phyloP scores from a whole-genome alignment of 1,140 invertebrate species.

The Habropoda laboriosa region DNA sequence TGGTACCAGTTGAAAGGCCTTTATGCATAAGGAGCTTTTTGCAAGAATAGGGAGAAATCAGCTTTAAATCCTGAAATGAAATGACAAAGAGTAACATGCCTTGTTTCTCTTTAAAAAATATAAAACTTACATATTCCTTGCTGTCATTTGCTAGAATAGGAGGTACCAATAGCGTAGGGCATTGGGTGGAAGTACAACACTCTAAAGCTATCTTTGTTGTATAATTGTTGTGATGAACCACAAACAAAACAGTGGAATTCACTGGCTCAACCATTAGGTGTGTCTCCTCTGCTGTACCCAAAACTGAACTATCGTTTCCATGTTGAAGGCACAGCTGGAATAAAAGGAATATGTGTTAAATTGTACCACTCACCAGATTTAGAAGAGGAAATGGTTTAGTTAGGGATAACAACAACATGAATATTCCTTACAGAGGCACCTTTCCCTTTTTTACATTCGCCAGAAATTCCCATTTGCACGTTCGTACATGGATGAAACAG shows the following conservation, averaged over 20 bases:
- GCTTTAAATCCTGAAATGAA: slow-evolving; percentile 52
- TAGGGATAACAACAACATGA: not conserved
- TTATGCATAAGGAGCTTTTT: not conserved
- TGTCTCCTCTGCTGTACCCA: slow-evolving; percentile 57
- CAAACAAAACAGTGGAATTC: slow-evolving; percentile 10
- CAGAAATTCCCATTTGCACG: not conserved
- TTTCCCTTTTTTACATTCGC: not conserved
- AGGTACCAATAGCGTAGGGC: not conserved
- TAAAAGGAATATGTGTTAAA: not conserved
- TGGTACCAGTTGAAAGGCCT: slow-evolving; percentile 71
- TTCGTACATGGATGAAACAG: slow-evolving; percentile 57
- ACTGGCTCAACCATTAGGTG: not conserved
- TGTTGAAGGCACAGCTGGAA: slow-evolving; percentile 20
- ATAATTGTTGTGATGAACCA: slow-evolving; percentile 25
- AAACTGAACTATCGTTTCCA: not conserved
- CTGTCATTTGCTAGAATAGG: rapidly evolving
- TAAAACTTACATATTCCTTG: slow-evolving; percentile 34
- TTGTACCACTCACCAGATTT: not conserved
- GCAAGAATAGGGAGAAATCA: slow-evolving; percentile 56
- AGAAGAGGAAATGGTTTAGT: not conserved
- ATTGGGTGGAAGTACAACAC: slow-evolving; percentile 34
- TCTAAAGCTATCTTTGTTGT: slow-evolving; percentile 40
- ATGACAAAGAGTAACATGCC: not conserved
- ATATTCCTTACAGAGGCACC: slow-evolving; percentile 53
- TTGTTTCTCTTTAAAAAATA: not conserved